Evolutionary conservation across 2,113 vertebrate genomes (phyloP).

Genomic region (Chiloscyllium plagiosum): DNA sequence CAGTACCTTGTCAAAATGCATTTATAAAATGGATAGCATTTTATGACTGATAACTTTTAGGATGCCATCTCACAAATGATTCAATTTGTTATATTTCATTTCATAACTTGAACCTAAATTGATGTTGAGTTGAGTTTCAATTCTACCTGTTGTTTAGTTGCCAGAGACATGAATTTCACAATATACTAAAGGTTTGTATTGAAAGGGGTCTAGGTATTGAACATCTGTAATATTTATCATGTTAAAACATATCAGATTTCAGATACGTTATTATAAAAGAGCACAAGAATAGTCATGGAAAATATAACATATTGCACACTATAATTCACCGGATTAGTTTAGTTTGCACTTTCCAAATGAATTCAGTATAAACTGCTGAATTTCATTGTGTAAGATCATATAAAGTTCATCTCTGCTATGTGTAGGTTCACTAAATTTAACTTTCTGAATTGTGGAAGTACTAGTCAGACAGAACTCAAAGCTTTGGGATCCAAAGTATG

Average conservation of each 20-base stretch:
- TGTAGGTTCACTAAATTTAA: too few species aligned
- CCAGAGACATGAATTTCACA: neutral
- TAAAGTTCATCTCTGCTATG: neutral
- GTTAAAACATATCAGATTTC: neutral
- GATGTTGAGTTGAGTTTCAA: neutral
- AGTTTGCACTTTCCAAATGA: neutral
- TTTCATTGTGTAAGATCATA: neutral
- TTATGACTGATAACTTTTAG: neutral
- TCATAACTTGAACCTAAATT: neutral
- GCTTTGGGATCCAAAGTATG: neutral
- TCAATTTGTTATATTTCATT: neutral
- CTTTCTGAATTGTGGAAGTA: neutral
- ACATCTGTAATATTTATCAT: neutral
- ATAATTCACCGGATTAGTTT: neutral
- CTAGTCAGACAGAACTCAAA: neutral
- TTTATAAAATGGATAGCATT: neutral
- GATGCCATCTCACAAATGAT: neutral
- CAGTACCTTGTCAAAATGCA: neutral
- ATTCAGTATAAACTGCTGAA: neutral
- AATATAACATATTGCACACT: neutral
- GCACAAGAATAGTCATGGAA: neutral
- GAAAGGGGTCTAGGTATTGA: neutral
- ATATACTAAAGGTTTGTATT: neutral
- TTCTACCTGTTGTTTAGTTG: neutral
- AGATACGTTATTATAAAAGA: neutral